Evolutionary conservation across 2,113 vertebrate species (phyloP).

Genomic region (Sphaerodactylus townsendi): DNA sequence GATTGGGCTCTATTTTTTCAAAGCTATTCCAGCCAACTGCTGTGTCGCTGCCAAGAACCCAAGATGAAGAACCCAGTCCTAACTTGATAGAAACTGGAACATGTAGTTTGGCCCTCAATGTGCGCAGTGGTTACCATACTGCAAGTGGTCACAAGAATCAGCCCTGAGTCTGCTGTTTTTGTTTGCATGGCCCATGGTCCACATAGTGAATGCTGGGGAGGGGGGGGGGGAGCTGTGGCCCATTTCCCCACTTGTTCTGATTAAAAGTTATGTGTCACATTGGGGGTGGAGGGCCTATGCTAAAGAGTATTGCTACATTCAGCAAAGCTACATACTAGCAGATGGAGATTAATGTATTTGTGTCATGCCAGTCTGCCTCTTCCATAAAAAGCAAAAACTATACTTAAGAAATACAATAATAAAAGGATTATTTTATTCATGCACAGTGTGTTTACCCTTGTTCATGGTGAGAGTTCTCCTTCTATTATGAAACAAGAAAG

Average conservation of each 20-base stretch:
- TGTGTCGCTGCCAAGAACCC: too few species aligned
- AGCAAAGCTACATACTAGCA: slow-evolving; percentile 25
- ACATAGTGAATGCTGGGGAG: not conserved
- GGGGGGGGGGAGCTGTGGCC: not conserved
- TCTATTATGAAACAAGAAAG: not conserved
- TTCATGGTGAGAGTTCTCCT: not conserved
- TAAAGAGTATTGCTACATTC: not conserved
- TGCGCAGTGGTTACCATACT: not conserved
- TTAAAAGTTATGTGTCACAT: not conserved
- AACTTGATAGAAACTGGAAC: too few species aligned
- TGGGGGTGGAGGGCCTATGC: not conserved
- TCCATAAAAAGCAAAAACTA: slow-evolving; percentile 15
- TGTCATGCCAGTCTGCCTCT: slow-evolving; percentile 29
- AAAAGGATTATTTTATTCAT: slow-evolving; percentile 37
- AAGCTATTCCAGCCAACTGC: too few species aligned
- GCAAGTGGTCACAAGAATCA: not conserved
- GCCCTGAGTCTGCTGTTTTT: not conserved
- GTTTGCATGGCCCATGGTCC: not conserved
- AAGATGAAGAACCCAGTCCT: too few species aligned
- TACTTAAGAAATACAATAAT: slow-evolving; percentile 28
- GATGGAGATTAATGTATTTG: slow-evolving; percentile 16
- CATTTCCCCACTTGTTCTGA: not conserved
- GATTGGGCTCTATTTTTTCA: too few species aligned
- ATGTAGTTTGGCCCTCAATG: too few species aligned
- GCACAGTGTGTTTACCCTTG: slow-evolving; percentile 2